Conservation (phyloP, 2,113 vertebrate species). For the Myanophis thanlyinensis region DNA sequence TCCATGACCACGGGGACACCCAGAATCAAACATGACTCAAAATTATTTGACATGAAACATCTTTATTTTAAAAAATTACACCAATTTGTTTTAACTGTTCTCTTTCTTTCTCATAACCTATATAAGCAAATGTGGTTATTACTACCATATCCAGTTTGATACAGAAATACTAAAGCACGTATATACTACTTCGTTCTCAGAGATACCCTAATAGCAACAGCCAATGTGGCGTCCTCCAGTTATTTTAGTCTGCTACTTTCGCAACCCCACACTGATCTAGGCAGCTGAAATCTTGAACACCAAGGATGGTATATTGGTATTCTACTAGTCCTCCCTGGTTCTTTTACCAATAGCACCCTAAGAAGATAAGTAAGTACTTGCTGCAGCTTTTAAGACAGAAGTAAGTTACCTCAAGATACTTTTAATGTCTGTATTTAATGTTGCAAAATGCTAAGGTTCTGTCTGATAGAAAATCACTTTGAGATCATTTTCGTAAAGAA, state of each 20-base stretch:
- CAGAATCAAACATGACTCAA: neutral
- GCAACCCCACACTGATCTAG: neutral
- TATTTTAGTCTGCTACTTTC: neutral
- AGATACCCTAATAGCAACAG: neutral
- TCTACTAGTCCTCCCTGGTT: neutral
- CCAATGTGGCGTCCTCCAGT: neutral
- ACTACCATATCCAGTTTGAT: neutral
- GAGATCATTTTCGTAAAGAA: neutral
- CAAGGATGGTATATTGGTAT: neutral
- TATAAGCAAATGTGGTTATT: neutral
- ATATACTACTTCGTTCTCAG: neutral
- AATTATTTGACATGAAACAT: neutral
- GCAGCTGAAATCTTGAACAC: neutral
- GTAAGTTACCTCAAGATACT: neutral
- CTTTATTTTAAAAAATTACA: neutral
- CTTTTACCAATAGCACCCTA: neutral
- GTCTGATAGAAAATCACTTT: neutral
- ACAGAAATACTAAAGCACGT: neutral
- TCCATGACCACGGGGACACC: neutral
- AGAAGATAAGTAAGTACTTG: neutral
- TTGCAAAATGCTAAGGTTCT: neutral
- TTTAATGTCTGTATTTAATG: neutral
- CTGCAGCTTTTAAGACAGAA: neutral
- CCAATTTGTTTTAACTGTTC: neutral
- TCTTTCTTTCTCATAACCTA: neutral